A percentile compares a stretch with the other conserved stretches of the same genome.
These are phyloP conservation scores for Pristiophorus japonicus DNA, from an alignment of 2,113 vertebrate genomes.

Conservation along the genomic window DNA sequence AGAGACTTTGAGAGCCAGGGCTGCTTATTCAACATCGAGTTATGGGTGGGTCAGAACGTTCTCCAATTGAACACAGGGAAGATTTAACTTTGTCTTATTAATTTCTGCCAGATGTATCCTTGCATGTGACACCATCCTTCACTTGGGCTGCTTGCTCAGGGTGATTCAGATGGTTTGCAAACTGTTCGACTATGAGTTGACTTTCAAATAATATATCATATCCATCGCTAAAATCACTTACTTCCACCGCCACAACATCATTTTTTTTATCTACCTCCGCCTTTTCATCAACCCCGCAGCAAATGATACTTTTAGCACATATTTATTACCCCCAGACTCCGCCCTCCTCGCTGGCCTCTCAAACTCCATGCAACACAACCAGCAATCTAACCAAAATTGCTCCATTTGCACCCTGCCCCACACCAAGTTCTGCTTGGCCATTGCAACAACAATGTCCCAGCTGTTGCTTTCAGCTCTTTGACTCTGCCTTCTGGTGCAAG, in stretches of 20 bases:
- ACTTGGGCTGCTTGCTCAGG: neutral
- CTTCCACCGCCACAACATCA: neutral
- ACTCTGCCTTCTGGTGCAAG: neutral
- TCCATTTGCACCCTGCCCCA: neutral
- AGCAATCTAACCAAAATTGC: neutral
- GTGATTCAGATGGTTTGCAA: neutral
- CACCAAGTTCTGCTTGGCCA: neutral
- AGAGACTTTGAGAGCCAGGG: neutral
- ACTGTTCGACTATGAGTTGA: neutral
- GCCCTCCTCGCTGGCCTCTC: neutral
- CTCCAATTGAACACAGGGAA: neutral
- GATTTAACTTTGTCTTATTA: neutral
- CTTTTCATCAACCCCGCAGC: neutral
- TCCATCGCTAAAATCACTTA: neutral
- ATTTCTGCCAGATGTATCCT: neutral
- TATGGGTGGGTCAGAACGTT: neutral
- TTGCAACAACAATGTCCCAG: neutral
- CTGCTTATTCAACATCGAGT: neutral
- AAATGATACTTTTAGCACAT: neutral
- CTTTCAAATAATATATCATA: neutral
- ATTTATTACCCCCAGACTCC: neutral
- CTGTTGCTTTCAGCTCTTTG: neutral
- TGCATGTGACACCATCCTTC: neutral
- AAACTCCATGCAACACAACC: neutral
- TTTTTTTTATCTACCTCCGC: neutral